Conservation (phyloP, 2,888 invertebrate genomes). For the Nineta flava region DNA sequence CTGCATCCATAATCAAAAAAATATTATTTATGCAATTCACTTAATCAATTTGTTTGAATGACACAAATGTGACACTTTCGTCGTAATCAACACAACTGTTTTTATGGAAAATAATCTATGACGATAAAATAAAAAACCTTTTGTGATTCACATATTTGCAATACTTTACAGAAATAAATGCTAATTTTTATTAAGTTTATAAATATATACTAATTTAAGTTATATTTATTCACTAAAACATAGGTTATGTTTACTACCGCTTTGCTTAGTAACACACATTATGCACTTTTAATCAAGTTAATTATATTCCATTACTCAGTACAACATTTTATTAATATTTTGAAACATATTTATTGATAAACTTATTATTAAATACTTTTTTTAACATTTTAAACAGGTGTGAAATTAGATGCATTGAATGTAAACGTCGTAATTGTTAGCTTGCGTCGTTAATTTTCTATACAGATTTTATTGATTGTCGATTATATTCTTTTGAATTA, state of each 20-base stretch:
- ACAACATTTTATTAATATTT: too few relatives aligned
- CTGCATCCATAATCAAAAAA: slow-evolving; percentile 1
- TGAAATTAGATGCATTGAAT: slow-evolving; percentile 4
- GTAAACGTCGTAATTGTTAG: background rate
- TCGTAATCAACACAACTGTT: background rate
- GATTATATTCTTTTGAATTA: background rate
- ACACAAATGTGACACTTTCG: background rate
- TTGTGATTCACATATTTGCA: background rate
- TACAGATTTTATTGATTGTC: background rate
- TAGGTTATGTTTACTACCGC: background rate
- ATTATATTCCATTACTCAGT: too few relatives aligned
- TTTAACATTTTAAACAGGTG: slow-evolving; percentile 6
- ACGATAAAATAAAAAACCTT: background rate
- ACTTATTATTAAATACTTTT: slow-evolving; percentile 2
- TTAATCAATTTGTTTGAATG: background rate
- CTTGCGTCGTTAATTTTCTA: background rate
- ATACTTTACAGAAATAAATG: background rate
- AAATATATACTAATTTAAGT: background rate
- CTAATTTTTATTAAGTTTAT: background rate
- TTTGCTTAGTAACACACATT: background rate
- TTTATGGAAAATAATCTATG: too few relatives aligned
- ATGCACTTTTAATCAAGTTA: background rate
- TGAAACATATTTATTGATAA: background rate
- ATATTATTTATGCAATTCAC: background rate
- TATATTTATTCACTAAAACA: background rate